Evolutionary conservation across 2,113 vertebrate species (phyloP), one percentile per base, ranked within the genome.

Genomic region (Nesogale talazaci): DNA sequence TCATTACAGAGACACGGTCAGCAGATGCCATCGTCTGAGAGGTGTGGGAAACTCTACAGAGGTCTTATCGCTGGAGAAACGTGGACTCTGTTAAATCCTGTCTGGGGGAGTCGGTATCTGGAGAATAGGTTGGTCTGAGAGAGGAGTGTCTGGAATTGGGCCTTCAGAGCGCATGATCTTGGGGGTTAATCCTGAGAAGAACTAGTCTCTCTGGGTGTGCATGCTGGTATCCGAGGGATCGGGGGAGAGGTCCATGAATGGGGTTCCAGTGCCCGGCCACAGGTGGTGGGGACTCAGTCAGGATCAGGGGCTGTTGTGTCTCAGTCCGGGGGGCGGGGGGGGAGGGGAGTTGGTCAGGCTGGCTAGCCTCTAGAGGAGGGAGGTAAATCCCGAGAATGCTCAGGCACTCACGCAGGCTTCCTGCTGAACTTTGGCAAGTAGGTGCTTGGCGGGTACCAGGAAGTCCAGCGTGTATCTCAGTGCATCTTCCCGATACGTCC

Each of bases 371-470:
- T 78, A 57, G 67, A 88, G 78, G 27, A n/a, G 90, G 81, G 59
- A 27, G 38, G 31, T 77, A 27, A 87, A 52, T 69, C 80, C 87
- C 34, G 77, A 74, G 40, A 63, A 89, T 9, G 34, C 61, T 77
- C 0, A 22, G 84, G 29, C 87, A 98, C 99, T 99, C 98, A 99
- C 99, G 91, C 99, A 99, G 94, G 99, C 99, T 94, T 99, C 98
- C 91, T 99, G 99, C 93, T 99, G 99, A 76, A 99, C 97, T 94
- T 98, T 98, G 95, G 99, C 98, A 94, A 99, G 98, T 80, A 99
- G 98, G 93, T 99, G 99, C 95, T 99, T 99, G 82, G 99, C 99
- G 27, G 99, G 99, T 91, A 99, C 98, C 56, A 99, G 98, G 97
- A 98, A 99, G 97, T 99, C 99, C 93, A 99, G 97, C 61, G 99